These are phyloP conservation scores for Macheiramphus alcinus DNA, from an alignment of 2,113 vertebrate genomes.

Conservation along the genomic window DNA sequence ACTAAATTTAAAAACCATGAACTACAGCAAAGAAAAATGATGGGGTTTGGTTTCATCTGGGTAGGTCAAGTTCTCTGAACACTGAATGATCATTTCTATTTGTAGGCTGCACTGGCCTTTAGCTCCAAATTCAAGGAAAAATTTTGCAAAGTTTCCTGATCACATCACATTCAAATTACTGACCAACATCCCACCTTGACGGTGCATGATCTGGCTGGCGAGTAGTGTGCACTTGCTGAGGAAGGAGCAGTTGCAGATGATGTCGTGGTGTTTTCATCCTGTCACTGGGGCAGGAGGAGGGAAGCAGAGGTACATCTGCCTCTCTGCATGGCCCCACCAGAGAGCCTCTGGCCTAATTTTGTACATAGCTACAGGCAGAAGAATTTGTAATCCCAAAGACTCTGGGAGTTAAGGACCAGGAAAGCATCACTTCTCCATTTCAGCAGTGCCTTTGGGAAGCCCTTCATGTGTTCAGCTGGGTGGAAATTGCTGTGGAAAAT, in stretches of 20 bases:
- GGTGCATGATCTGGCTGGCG: background rate
- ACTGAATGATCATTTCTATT: fast-evolving
- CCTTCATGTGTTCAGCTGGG: background rate
- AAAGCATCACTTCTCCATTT: background rate
- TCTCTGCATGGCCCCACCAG: background rate
- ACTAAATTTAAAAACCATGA: background rate
- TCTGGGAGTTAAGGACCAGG: background rate
- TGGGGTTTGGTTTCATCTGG: background rate
- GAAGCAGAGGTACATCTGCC: background rate
- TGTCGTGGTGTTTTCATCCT: background rate
- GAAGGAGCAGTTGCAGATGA: background rate
- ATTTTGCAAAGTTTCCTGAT: background rate
- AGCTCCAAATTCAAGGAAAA: background rate
- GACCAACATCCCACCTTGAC: background rate
- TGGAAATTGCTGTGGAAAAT: background rate
- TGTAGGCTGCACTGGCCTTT: background rate
- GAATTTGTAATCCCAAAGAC: background rate
- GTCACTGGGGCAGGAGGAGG: background rate
- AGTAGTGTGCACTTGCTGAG: background rate
- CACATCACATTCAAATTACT: fast-evolving
- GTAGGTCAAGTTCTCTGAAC: background rate
- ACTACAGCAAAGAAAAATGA: background rate
- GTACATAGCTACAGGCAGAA: background rate
- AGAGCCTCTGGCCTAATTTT: background rate
- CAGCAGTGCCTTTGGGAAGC: background rate